A percentile compares a stretch with the other conserved stretches of the same genome.
Conservation (phyloP, 2,888 invertebrate genomes). For the Hypomecis punctinalis region DNA sequence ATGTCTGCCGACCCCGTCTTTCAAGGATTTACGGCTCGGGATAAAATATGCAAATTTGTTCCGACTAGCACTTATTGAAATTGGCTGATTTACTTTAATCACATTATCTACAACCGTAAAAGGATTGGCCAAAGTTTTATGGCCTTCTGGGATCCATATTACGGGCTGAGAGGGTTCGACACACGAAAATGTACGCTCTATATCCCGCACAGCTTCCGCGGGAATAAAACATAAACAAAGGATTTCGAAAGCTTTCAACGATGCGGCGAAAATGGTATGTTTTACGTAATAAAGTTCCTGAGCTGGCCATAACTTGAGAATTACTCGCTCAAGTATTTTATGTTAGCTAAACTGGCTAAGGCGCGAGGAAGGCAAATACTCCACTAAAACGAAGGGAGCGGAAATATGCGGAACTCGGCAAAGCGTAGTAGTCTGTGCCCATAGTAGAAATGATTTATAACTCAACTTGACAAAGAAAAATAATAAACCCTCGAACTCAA, state of each 20-base stretch:
- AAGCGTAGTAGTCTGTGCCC: too few relatives aligned
- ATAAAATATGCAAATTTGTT: constrained; percentile 80
- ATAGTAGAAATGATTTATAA: too few relatives aligned
- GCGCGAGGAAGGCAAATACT: background rate
- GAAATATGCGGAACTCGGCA: too few relatives aligned
- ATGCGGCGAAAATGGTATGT: constrained; percentile 39
- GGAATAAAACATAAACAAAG: constrained; percentile 40
- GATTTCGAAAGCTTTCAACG: constrained; percentile 37
- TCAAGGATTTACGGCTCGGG: constrained; percentile 65
- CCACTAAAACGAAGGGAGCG: too few relatives aligned
- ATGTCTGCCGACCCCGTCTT: constrained; percentile 56
- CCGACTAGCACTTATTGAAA: constrained; percentile 80
- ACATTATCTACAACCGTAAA: constrained; percentile 68
- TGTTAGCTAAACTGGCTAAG: constrained; percentile 27
- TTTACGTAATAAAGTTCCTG: constrained; percentile 39
- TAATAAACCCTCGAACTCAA: too few relatives aligned
- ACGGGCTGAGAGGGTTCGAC: constrained; percentile 36
- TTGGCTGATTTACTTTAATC: constrained; percentile 82
- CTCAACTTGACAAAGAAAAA: too few relatives aligned
- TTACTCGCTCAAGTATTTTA: constrained; percentile 36
- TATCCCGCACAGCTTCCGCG: constrained; percentile 34
- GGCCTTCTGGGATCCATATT: constrained; percentile 47
- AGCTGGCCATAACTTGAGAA: constrained; percentile 38
- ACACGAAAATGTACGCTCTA: constrained; percentile 34
- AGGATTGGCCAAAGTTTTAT: constrained; percentile 66